Conservation (phyloP, 2,888 invertebrate genomes). For the Galeruca laticollis region DNA sequence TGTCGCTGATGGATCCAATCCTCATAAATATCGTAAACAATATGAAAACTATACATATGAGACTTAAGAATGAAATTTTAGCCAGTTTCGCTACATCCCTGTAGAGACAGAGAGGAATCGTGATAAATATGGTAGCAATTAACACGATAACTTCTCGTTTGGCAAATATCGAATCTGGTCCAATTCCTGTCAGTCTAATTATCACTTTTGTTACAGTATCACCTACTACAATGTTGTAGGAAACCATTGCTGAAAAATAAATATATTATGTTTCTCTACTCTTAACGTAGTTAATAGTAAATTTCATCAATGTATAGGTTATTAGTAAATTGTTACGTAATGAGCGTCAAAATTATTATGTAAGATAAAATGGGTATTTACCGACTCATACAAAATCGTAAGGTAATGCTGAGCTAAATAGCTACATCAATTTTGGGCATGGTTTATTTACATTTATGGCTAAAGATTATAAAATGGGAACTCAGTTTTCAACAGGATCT, state of each 20-base stretch:
- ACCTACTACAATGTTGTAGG: conserved; percentile 88
- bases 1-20: conserved; percentile 70
- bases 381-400: no score
- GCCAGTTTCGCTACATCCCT: conserved; percentile 79
- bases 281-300: no score
- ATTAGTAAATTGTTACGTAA: no score
- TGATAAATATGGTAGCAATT: conserved; percentile 78
- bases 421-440: no score
- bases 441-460: no score
- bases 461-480: no score
- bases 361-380: no score
- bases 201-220: conserved; percentile 87
- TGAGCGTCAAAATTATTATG: no score
- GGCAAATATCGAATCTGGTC: conserved; percentile 70
- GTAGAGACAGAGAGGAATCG: conserved; percentile 84
- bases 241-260: conserved; percentile 80
- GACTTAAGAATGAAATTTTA: conserved; percentile 76
- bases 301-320: no score
- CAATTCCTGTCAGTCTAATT: conserved; percentile 75
- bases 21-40: conserved; percentile 75
- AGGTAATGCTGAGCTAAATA: no score
- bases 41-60: conserved; percentile 81
- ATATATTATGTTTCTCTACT: no score
- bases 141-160: conserved; percentile 78
- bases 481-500: no score